phyloP scores from a whole-genome alignment of 2,113 vertebrate species.

The Gulo gulo region DNA sequence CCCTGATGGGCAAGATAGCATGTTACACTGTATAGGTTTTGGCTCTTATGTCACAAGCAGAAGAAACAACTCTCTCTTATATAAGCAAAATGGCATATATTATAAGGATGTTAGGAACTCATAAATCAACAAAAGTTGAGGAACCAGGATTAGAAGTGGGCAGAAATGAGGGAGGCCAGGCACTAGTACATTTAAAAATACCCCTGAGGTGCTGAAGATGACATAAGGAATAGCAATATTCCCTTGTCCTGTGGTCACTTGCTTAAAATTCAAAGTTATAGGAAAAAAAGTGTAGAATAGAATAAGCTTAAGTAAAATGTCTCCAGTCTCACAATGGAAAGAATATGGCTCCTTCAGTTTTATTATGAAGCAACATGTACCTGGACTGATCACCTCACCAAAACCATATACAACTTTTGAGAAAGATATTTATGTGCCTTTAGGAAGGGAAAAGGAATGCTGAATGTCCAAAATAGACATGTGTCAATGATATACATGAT shows the following conservation, averaged over 20 bases:
- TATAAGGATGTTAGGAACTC: neutral
- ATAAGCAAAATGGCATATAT: neutral
- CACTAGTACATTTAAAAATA: neutral
- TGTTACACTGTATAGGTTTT: neutral
- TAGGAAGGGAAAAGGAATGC: neutral
- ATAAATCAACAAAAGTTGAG: neutral
- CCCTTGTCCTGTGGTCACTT: neutral
- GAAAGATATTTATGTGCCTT: neutral
- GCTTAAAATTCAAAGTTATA: neutral
- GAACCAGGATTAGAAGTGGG: neutral
- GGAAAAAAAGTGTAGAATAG: neutral
- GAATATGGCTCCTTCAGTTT: neutral
- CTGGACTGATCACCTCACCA: neutral
- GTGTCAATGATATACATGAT: neutral
- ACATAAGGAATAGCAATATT: neutral
- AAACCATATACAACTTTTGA: neutral
- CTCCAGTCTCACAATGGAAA: neutral
- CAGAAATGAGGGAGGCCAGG: neutral
- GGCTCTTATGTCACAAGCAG: neutral
- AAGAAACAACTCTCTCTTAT: neutral
- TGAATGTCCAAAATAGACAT: neutral
- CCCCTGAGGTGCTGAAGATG: neutral
- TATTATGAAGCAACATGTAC: neutral
- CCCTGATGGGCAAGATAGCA: neutral
- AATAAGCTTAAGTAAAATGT: neutral